Evolutionary conservation across 64 coral and sea anemone species (phyloP), one percentile per base, ranked within the genome.

Genomic region (Dendronephthya gigantea): DNA sequence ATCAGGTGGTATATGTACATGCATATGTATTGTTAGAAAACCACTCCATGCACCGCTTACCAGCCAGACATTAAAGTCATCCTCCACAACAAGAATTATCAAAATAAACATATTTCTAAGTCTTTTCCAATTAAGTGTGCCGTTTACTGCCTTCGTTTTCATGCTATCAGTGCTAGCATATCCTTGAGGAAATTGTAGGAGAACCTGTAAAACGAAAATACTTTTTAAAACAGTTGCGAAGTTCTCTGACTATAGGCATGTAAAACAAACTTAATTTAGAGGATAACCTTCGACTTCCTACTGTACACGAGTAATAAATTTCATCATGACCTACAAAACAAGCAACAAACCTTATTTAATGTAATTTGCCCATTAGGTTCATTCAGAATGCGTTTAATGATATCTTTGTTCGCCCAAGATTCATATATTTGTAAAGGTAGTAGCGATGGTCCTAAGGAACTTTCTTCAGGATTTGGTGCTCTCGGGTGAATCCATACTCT

Each of bases 101-200:
- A 79, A 34, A 79, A 79, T 34, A 79, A 79, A 79, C 72, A 79
- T 79, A 34, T 79, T 79, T 79, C 72, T 34, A 15, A 79, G 13
- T 79, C 36, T 79, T 79, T 79, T 79, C 72, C 72, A 79, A 79
- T 35, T 12, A 34, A 79, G 30, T 79, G 72, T 33, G 15, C 72
- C 4, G 29, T 79, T 79, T 0, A 34, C 36, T 2, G 5, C 15
- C 32, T 79, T 79, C 37, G 72, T 79, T 33, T 19, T 14, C 30
- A 79, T 79, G 25, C 72, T 33, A 39, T 79, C 72, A 4, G 72
- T 79, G 9, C 17, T 10, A 33, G 72, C 34, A 34, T 36, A 79
- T 8, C 72, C 72, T 2, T 33, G 72, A 36, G 72, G 28, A 79
- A 79, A 36, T 19, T 79, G 72, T 8, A 79, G 72, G 16, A 79